Evolutionary conservation across 2,888 invertebrate species (phyloP).

Genomic region (Thera obeliscata): DNA sequence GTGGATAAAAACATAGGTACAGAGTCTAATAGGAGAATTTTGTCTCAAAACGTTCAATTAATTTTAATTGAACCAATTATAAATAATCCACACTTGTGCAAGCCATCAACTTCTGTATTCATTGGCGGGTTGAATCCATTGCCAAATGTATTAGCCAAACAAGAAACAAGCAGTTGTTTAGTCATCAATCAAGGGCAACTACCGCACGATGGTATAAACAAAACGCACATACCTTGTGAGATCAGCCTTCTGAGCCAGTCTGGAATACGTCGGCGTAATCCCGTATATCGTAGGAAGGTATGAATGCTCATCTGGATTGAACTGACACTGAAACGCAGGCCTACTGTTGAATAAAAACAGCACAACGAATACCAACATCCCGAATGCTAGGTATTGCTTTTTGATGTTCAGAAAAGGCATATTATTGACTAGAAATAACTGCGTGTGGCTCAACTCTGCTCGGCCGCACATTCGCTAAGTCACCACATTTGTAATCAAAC

Average conservation of each 20-base stretch:
- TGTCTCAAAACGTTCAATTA: neutral
- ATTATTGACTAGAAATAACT: conserved; percentile 51
- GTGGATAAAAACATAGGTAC: neutral
- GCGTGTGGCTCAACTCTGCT: conserved; percentile 17
- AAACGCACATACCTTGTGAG: conserved; percentile 87
- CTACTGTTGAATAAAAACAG: conserved; percentile 76
- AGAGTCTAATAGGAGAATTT: neutral
- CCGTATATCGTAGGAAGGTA: conserved; percentile 91
- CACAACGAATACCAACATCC: conserved; percentile 75
- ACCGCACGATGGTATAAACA: conserved; percentile 58
- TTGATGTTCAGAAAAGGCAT: conserved; percentile 79
- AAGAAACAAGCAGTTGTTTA: conserved; percentile 48
- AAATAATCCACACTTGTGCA: conserved; percentile 32
- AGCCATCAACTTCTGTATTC: conserved; percentile 42
- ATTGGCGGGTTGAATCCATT: conserved; percentile 43
- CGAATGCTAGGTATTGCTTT: conserved; percentile 78
- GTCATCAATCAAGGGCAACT: conserved; percentile 67
- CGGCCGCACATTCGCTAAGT: conserved; percentile 30
- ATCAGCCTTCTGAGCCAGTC: conserved; percentile 97
- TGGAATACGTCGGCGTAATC: conserved; percentile 95
- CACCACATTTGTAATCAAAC: conserved; percentile 28
- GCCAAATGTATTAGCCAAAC: conserved; percentile 50
- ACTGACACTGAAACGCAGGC: conserved; percentile 77
- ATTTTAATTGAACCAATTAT: conserved; percentile 16
- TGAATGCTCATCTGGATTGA: conserved; percentile 63